phyloP scores from a whole-genome alignment of 1,140 invertebrate species.

The Macrobrachium nipponense region DNA sequence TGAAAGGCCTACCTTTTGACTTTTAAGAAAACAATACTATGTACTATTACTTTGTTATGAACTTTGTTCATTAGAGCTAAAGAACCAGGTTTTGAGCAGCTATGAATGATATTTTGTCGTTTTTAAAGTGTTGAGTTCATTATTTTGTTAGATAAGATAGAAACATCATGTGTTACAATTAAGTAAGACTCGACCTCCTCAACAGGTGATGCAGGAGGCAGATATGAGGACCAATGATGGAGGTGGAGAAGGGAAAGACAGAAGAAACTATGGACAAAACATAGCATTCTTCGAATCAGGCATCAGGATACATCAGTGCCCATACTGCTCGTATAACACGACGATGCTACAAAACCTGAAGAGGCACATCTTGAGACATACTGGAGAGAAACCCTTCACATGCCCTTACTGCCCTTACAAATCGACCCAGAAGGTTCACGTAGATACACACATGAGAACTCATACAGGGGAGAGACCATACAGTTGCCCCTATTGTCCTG shows the following conservation, averaged over 20 bases:
- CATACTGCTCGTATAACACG: conserved; percentile 3
- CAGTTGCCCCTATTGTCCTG: too few relatives aligned
- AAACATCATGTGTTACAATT: too few relatives aligned
- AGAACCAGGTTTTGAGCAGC: neutral
- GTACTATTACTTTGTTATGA: neutral
- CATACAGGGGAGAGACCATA: conserved; percentile 75
- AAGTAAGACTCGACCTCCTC: neutral
- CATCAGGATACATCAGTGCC: conserved; percentile 9
- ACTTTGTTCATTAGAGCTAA: neutral
- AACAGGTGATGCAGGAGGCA: conserved; percentile 14
- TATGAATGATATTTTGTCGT: neutral
- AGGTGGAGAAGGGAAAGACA: neutral
- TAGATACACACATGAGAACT: conserved; percentile 80
- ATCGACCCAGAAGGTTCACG: conserved; percentile 17
- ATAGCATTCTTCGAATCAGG: too few relatives aligned
- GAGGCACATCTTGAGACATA: conserved; percentile 10
- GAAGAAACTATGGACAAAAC: neutral
- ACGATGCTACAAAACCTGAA: neutral
- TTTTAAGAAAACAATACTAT: too few relatives aligned
- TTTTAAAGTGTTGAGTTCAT: too few relatives aligned
- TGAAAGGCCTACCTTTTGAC: too few relatives aligned
- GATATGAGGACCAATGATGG: too few relatives aligned
- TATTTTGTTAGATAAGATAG: too few relatives aligned
- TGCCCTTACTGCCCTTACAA: conserved; percentile 30
- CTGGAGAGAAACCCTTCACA: conserved; percentile 14